Base-by-base conservation (phyloP, 1,140 invertebrate species). In the Tribolium madens region DNA sequence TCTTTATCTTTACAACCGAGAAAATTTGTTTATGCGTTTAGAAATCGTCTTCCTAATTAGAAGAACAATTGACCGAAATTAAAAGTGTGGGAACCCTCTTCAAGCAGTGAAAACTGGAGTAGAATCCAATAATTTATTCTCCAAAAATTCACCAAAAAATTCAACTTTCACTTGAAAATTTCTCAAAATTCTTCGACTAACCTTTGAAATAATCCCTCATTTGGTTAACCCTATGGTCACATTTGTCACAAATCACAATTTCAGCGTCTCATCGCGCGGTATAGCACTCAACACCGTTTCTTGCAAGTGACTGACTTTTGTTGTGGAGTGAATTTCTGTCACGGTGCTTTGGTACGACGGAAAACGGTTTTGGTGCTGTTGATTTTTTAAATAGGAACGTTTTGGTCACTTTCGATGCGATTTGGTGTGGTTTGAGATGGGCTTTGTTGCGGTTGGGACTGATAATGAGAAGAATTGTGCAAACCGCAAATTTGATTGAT, bases 31-130 rank as follows among this genome's bases (percentile, higher is more conserved):
- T 50, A 50, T 17, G 48, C 48, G 36, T 50, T 50, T 50, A 50
- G 48, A 50, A 50, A 50, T 50, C 48, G 48, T 7, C 48, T 17
- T 15, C 15, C 48, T 57, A 50, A 50, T 50, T 42, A 42, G n/a
- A 9, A 2, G 36, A 57, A 57, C 52, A 57, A 57, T 57, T 10
- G 52, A 14, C 52, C 52, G 52, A 57, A 57, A 57, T 18, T 57
- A 57, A 57, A 57, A 57, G 52, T 57, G 52, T 57, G 52, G 52
- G 52, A 57, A 57, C 50, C 50, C 50, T 47, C 13, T 13, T 52
- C 17, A 3, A 15, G 46, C n/a, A n/a, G n/a, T 50, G 48, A 50
- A 50, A 50, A 47, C 46, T n/a, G n/a, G n/a, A n/a, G n/a, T n/a
- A n/a, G n/a, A n/a, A n/a, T n/a, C n/a, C n/a, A n/a, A n/a, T n/a